Evolutionary conservation across 2,888 invertebrate species (phyloP).

Genomic region (Macrophya annulata): DNA sequence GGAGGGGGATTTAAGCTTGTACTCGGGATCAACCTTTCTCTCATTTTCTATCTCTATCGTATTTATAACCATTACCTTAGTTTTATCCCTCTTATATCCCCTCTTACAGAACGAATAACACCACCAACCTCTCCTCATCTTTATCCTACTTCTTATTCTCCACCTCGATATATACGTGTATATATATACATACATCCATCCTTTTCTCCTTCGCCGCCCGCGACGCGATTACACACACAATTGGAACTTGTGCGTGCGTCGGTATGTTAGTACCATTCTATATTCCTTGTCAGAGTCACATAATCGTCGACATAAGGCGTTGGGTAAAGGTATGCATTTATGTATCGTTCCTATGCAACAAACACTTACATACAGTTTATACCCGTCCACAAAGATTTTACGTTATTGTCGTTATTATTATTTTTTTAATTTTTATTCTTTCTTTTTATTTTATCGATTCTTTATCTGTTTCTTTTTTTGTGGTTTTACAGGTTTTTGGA

Average conservation of each 20-base stretch:
- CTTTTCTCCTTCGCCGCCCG: too few relatives aligned
- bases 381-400: background rate
- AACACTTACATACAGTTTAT: background rate
- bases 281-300: conserved; percentile 1
- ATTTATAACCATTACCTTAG: background rate
- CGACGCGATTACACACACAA: background rate
- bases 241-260: background rate
- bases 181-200: too few relatives aligned
- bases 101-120: background rate
- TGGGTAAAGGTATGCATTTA: conserved; percentile 8
- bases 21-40: conserved; percentile 47
- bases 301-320: conserved; percentile 31
- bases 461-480: too few relatives aligned
- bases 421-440: too few relatives aligned
- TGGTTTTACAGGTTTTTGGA: too few relatives aligned
- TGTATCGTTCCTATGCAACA: conserved; percentile 1
- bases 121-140: background rate
- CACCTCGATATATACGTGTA: too few relatives aligned
- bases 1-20: background rate
- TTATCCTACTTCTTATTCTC: background rate
- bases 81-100: background rate
- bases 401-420: too few relatives aligned
- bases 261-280: background rate
- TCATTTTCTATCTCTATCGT: conserved; percentile 44
- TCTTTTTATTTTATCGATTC: too few relatives aligned